Base-by-base conservation (phyloP, 2,797 vertebrate species). In the Eremophila alpestris region DNA sequence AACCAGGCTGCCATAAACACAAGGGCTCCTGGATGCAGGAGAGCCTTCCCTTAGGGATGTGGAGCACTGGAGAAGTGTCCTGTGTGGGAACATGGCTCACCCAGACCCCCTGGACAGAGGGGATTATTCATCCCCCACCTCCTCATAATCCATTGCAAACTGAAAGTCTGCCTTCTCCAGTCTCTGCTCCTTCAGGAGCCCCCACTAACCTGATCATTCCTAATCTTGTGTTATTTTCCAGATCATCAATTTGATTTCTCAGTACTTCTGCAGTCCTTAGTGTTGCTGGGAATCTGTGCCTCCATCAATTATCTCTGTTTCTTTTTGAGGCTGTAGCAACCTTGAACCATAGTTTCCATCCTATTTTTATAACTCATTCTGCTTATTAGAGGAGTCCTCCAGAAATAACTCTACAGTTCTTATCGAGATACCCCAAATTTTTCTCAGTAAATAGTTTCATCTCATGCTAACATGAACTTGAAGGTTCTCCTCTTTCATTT, bases 201-300 rank as follows among this genome's bases (percentile, higher is more conserved):
- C 36, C 55, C 51, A 9, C 75, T 82, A 64, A 58, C 73, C 59
- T 74, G 70, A 87, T 89, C 41, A 85, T 78, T 96, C 89, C 80
- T 77, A 69, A 90, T 93, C 80, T 91, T 21, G 17, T 81, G 71
- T 92, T 67, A 70, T 94, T 87, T 93, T 95, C 86, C 90, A 94
- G 56, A 93, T 95, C 86, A 88, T 93, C 82, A 86, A 4, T 94
- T 94, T 96, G 80, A 87, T 91, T 94, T 93, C 86, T 91, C 34
- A 55, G 70, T 88, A 16, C 36, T 95, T 85, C 73, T 56, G 8
- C 27, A 91, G 85, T 64, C 85, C 55, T 70, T 70, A 45, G 32
- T 86, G 95, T 96, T 91, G 73, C 81, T 9, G 5, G 78, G 82
- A 91, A 90, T 89, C 90, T 87, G 40, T 69, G 83, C 48, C 38